These are phyloP conservation scores for Trichogramma evanescens DNA, from an alignment of 2,888 invertebrate species.

Conservation along the genomic window DNA sequence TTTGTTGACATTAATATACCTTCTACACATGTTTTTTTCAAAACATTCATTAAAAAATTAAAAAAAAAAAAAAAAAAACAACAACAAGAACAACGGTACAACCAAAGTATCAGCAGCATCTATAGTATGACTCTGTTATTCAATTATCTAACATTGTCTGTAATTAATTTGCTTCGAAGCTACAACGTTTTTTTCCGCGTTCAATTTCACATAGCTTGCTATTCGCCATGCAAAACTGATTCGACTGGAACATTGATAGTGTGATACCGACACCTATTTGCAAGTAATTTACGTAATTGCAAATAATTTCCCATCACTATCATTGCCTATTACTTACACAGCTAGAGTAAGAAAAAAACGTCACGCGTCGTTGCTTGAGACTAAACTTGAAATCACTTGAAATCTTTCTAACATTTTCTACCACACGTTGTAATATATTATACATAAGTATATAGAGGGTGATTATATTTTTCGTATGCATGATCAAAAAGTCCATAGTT, in stretches of 20 bases:
- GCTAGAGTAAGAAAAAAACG: constrained; percentile 17
- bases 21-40: background rate
- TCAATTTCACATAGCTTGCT: constrained; percentile 13
- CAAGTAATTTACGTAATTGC: constrained; percentile 3
- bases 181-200: constrained; percentile 18
- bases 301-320: constrained; percentile 16
- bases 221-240: constrained; percentile 12
- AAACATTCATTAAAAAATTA: background rate
- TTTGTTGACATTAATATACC: constrained; percentile 1
- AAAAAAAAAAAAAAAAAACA: background rate
- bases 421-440: constrained; percentile 7
- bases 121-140: too few species aligned
- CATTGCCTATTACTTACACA: constrained; percentile 8
- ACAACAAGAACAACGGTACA: too few species aligned
- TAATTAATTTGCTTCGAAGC: constrained; percentile 14
- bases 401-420: too few species aligned
- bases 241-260: constrained; percentile 12
- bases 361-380: constrained; percentile 11
- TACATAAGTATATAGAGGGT: constrained; percentile 35
- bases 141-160: too few species aligned
- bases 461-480: constrained; percentile 35
- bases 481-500: constrained; percentile 50
- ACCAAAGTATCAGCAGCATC: too few species aligned
- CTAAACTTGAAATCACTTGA: background rate
- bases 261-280: constrained; percentile 3